A percentile compares a stretch with the other conserved stretches of the same genome.
phyloP scores from a whole-genome alignment of 2,113 vertebrate species.

The Tringa solitaria region DNA sequence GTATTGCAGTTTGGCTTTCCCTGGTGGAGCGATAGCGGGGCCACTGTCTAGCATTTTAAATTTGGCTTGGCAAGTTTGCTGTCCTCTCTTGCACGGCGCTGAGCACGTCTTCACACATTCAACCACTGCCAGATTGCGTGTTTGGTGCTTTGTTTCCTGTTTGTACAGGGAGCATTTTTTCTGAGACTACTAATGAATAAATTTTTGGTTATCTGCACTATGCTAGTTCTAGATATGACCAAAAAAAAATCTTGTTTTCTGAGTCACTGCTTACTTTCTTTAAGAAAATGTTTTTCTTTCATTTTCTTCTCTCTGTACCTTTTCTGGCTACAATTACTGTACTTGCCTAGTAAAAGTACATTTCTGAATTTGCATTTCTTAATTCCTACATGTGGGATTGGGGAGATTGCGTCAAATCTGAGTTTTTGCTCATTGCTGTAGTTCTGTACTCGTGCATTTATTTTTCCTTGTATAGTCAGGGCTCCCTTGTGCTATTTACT shows the following conservation, averaged over 20 bases:
- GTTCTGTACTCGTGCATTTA: neutral
- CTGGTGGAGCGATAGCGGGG: neutral
- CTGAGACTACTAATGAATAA: neutral
- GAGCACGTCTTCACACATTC: neutral
- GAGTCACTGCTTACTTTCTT: neutral
- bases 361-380: neutral
- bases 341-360: neutral
- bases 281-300: neutral
- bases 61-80: neutral
- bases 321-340: neutral
- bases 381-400: neutral
- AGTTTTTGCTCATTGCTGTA: neutral
- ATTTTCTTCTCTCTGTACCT: neutral
- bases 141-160: neutral
- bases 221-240: neutral
- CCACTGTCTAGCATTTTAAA: neutral
- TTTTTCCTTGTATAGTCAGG: neutral
- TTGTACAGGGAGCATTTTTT: neutral
- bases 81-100: neutral
- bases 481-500: neutral
- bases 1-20: neutral
- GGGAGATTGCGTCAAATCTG: neutral
- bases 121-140: neutral
- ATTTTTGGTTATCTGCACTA: neutral
- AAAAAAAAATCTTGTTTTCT: neutral